Evolutionary conservation across 2,888 invertebrate genomes (phyloP).

Genomic region (Cyclophora albipunctata): DNA sequence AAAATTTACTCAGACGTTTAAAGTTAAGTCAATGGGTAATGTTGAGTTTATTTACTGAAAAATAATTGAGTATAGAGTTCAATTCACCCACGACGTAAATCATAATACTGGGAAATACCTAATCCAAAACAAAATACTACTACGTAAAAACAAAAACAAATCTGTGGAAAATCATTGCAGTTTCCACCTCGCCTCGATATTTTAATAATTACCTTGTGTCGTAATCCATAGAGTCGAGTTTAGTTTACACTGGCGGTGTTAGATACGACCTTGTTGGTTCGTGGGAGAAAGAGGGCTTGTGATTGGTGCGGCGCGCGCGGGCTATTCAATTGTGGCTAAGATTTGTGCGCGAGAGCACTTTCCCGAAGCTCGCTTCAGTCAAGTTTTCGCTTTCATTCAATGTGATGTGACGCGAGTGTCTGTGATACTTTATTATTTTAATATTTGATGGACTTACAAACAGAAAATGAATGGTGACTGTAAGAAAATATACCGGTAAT

Average conservation of each 20-base stretch:
- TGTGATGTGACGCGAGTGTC: slow-evolving; percentile 48
- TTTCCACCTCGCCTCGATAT: slow-evolving; percentile 3
- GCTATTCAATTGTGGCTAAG: slow-evolving; percentile 59
- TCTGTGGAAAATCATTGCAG: slow-evolving; percentile 8
- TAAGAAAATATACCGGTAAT: slow-evolving; percentile 16
- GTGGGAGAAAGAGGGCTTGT: slow-evolving; percentile 42
- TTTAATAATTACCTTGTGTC: slow-evolving; percentile 5
- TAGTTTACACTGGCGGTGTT: slow-evolving; percentile 26
- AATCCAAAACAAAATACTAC: background rate
- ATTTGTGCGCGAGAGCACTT: slow-evolving; percentile 59
- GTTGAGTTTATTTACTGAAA: no score
- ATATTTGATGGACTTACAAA: background rate
- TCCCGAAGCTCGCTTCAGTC: slow-evolving; percentile 47
- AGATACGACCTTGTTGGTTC: slow-evolving; percentile 51
- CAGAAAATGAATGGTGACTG: slow-evolving; percentile 11
- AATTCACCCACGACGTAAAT: no score
- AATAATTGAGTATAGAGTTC: no score
- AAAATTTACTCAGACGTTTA: no score
- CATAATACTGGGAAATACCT: slow-evolving; percentile 1
- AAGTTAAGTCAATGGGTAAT: no score
- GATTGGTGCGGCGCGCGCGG: slow-evolving; percentile 54
- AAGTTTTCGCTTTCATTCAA: slow-evolving; percentile 62
- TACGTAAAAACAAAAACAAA: slow-evolving; percentile 4
- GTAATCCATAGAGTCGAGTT: slow-evolving; percentile 27
- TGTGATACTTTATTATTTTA: slow-evolving; percentile 17